These are phyloP conservation scores for Myripristis murdjan DNA, from an alignment of 2,797 vertebrate genomes.

Conservation along the genomic window DNA sequence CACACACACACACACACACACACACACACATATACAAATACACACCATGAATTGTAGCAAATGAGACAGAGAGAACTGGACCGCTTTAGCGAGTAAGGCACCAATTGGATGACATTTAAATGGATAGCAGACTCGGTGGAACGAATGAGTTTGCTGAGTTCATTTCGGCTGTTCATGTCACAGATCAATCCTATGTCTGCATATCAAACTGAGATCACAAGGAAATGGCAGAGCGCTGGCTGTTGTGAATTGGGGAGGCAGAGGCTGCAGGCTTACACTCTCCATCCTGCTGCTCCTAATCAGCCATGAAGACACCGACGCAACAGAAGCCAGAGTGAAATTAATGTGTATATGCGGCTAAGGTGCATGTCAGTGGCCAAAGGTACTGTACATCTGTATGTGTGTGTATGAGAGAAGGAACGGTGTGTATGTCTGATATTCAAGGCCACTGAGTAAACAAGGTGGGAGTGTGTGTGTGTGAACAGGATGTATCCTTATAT, in stretches of 20 bases:
- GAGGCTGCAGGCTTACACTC: conserved; percentile 58
- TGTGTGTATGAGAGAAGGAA: conserved; percentile 13
- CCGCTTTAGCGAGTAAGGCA: conserved; percentile 36
- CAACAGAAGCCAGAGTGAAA: conserved; percentile 51
- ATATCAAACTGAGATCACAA: conserved; percentile 60
- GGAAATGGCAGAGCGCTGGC: conserved; percentile 46
- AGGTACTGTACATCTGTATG: conserved; percentile 3
- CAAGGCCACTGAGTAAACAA: too few relatives aligned
- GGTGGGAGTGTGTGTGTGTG: not conserved
- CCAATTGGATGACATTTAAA: conserved; percentile 68
- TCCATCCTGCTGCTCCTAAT: conserved; percentile 77
- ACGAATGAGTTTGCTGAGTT: conserved; percentile 44
- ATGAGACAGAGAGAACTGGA: conserved; percentile 32
- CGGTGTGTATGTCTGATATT: not conserved
- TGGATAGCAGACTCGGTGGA: conserved; percentile 44
- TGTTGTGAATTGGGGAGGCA: conserved; percentile 60
- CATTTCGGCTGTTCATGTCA: conserved; percentile 48
- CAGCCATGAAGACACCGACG: conserved; percentile 63
- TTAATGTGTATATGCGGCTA: conserved; percentile 28
- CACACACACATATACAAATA: conserved; percentile 23
- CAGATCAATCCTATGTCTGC: conserved; percentile 38
- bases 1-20: conserved; percentile 17
- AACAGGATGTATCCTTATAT: not conserved
- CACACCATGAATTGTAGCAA: conserved; percentile 8
- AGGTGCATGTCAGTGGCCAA: conserved; percentile 36